Base-by-base conservation (phyloP, 2,113 vertebrate species). In the Grammomys surdaster region DNA sequence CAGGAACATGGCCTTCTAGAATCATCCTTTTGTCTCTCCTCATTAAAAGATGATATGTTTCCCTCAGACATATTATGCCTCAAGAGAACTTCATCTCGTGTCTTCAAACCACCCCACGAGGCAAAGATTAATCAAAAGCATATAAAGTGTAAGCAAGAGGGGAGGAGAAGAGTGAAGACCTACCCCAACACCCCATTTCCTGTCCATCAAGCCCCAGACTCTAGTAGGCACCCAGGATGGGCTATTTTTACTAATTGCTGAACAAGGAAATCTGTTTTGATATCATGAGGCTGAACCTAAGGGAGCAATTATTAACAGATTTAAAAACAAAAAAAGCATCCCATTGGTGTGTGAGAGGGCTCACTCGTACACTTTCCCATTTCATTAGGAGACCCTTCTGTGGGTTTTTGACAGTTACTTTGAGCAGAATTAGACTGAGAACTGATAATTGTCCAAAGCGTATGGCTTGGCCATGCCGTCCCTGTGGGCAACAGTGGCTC, bases 351-450 rank as follows among this genome's bases (percentile, higher is more conserved):
- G 75, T 90, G 48, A 90, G 69, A 92, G 95, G 67, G 67, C 0
- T 91, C 5, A 95, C 96, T 90, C 94, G 88, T 89, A 88, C 92
- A 51, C 95, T 92, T 96, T 88, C 84, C 48, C 91, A 16, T 97
- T 97, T 98, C 96, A 77, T 97, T 93, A 98, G 96, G 87, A 92
- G 96, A 97, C 28, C 36, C 95, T 97, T 97, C 94, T 88, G 95
- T 78, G 91, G 76, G 4, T 96, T 96, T 97, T 89, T 97, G 97
- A 92, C 97, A 98, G 98, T 98, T 98, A 98, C 98, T 98, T 98
- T 96, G 98, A 98, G 88, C 95, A 94, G 95, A 95, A 80, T 65
- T 89, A 93, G 80, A 90, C 89, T 95, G 78, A 87, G 96, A 84
- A 48, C 78, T 95, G 86, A 60, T 22, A 91, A 96, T 75, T 93